Percentiles rank a stretch among this genome's conserved stretches.
phyloP scores from a whole-genome alignment of 1,140 invertebrate genomes.

The Aphelinus atriplicis region DNA sequence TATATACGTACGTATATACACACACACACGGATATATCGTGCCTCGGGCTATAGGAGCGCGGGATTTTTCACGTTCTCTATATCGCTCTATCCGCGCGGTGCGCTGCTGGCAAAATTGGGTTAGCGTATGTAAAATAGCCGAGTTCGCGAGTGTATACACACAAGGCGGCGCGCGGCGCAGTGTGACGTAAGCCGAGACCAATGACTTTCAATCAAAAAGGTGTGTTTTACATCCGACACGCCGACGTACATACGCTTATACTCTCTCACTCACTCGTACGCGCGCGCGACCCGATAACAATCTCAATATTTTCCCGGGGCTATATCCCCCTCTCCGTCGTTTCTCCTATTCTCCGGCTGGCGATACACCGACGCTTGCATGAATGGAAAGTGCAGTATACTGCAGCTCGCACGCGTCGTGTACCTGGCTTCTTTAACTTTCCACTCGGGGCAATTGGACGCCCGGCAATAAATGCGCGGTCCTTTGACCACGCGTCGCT shows the following conservation, averaged over 20 bases:
- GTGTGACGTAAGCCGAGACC: conserved; percentile 6
- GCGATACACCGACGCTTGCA: too few relatives aligned
- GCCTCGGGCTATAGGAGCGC: conserved; percentile 1
- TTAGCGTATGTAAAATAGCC: conserved; percentile 19
- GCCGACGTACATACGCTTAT: background rate
- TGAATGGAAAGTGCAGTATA: too few relatives aligned
- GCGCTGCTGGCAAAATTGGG: conserved; percentile 13
- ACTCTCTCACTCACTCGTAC: background rate
- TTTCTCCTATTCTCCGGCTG: too few relatives aligned
- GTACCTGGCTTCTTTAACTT: too few relatives aligned
- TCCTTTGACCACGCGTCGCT: too few relatives aligned
- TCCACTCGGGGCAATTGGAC: too few relatives aligned
- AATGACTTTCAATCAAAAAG: conserved; percentile 18
- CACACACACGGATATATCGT: background rate
- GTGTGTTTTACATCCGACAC: background rate
- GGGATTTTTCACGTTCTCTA: conserved; percentile 10
- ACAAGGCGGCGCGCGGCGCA: background rate
- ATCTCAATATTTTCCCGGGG: too few relatives aligned
- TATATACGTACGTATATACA: background rate
- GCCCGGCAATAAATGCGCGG: too few relatives aligned
- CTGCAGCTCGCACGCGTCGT: too few relatives aligned
- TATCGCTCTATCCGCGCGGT: background rate
- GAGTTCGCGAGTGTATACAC: background rate
- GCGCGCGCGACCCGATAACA: too few relatives aligned
- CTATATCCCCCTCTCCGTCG: too few relatives aligned